Percentiles rank a stretch among this genome's conserved stretches.
Conservation (phyloP, 2,797 vertebrate genomes). For the Discoglossus pictus region DNA sequence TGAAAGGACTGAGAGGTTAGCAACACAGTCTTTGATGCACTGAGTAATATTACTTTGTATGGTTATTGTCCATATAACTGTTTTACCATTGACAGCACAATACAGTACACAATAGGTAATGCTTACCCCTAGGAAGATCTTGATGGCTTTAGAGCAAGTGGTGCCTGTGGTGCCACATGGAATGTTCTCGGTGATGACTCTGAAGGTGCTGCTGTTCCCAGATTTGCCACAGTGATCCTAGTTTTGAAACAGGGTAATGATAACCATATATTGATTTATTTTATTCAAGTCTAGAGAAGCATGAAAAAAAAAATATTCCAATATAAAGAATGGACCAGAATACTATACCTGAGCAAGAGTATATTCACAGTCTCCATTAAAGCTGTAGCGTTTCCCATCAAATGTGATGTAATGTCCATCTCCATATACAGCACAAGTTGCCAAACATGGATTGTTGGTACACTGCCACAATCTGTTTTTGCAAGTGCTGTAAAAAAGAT, state of each 20-base stretch:
- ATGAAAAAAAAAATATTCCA: too few species aligned
- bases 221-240: slow-evolving; percentile 79
- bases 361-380: slow-evolving; percentile 89
- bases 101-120: background rate
- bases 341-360: slow-evolving; percentile 81
- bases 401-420: slow-evolving; percentile 90
- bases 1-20: background rate
- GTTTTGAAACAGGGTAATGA: background rate
- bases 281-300: background rate
- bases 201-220: slow-evolving; percentile 71
- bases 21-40: background rate
- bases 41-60: background rate
- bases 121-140: slow-evolving; percentile 81
- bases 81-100: background rate
- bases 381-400: slow-evolving; percentile 85
- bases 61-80: too few species aligned
- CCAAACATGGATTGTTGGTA: slow-evolving; percentile 75
- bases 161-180: slow-evolving; percentile 87
- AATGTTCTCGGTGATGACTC: slow-evolving; percentile 86
- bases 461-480: slow-evolving; percentile 79
- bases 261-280: too few species aligned
- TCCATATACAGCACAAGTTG: slow-evolving; percentile 84
- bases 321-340: slow-evolving; percentile 9
- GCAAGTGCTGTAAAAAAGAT: slow-evolving; percentile 73
- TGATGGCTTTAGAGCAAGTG: slow-evolving; percentile 90